phyloP scores from a whole-genome alignment of 2,113 vertebrate species.

The Polypterus senegalus region DNA sequence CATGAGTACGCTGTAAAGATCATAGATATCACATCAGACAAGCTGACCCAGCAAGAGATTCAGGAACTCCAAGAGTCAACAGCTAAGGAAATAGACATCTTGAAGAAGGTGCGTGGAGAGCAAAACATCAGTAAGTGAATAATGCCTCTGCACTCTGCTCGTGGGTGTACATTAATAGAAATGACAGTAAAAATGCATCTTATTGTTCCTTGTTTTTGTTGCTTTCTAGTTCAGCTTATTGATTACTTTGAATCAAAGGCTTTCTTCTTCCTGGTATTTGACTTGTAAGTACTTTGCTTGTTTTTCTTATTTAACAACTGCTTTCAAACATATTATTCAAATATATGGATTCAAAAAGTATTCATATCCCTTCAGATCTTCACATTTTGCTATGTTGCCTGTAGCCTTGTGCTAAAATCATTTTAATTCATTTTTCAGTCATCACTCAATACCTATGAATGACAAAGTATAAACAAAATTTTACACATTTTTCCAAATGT shows the following conservation, averaged over 20 bases:
- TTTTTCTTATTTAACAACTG: too few species aligned
- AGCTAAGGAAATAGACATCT: conserved; percentile 82
- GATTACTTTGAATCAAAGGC: conserved; percentile 85
- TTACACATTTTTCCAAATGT: too few species aligned
- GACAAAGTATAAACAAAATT: too few species aligned
- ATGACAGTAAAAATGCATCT: not conserved
- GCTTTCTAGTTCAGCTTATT: conserved; percentile 82
- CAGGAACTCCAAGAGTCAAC: conserved; percentile 76
- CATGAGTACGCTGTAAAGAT: conserved; percentile 87
- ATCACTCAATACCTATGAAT: too few species aligned
- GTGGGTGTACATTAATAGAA: too few species aligned
- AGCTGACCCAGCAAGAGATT: conserved; percentile 61
- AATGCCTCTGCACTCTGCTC: too few species aligned
- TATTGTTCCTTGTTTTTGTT: conserved; percentile 12
- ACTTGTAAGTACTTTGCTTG: conserved; percentile 68
- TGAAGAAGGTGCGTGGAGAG: conserved; percentile 73
- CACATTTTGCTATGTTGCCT: too few species aligned
- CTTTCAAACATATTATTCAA: too few species aligned
- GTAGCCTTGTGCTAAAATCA: too few species aligned
- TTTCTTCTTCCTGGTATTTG: conserved; percentile 94
- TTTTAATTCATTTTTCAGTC: too few species aligned
- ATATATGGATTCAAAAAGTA: too few species aligned
- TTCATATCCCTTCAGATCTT: too few species aligned
- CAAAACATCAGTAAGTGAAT: conserved; percentile 81
- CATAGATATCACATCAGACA: conserved; percentile 87